These are phyloP conservation scores for Grantiella picta DNA, from an alignment of 2,113 vertebrate species.

Conservation along the genomic window DNA sequence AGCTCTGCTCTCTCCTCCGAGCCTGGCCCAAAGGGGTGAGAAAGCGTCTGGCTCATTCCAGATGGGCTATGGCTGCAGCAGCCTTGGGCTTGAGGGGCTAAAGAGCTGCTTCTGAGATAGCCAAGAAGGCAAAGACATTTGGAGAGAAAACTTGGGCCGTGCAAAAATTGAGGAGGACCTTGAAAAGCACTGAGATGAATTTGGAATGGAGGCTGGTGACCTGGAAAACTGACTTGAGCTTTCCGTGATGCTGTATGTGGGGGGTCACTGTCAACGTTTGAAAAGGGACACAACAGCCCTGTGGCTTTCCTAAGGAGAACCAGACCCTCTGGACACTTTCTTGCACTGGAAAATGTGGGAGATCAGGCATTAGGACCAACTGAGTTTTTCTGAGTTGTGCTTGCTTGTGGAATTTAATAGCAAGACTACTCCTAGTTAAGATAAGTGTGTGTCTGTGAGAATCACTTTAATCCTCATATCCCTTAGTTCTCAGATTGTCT, in stretches of 20 bases:
- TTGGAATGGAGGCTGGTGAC: not conserved
- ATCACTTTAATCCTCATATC: not conserved
- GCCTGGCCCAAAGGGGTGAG: not conserved
- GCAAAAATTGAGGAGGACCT: no score
- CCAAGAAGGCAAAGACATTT: not conserved
- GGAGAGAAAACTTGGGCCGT: accelerated
- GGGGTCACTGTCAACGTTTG: not conserved
- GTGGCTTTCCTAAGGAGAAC: not conserved
- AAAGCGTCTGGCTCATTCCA: not conserved
- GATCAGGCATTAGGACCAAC: not conserved
- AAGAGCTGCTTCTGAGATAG: not conserved
- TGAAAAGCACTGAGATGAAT: not conserved
- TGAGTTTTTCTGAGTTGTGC: not conserved
- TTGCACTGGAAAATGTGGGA: not conserved
- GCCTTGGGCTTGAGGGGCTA: not conserved
- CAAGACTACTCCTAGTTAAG: not conserved
- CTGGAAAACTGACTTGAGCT: not conserved
- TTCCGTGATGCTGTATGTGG: not conserved
- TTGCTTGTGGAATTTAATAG: not conserved
- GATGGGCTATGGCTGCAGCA: not conserved
- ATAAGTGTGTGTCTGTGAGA: not conserved
- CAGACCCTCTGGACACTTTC: not conserved
- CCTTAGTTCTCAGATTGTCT: slow-evolving; percentile 32
- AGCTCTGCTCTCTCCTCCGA: not conserved
- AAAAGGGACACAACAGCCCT: not conserved